Conservation (phyloP, 2,888 invertebrate species). For the Zaprionus bogoriensis region DNA sequence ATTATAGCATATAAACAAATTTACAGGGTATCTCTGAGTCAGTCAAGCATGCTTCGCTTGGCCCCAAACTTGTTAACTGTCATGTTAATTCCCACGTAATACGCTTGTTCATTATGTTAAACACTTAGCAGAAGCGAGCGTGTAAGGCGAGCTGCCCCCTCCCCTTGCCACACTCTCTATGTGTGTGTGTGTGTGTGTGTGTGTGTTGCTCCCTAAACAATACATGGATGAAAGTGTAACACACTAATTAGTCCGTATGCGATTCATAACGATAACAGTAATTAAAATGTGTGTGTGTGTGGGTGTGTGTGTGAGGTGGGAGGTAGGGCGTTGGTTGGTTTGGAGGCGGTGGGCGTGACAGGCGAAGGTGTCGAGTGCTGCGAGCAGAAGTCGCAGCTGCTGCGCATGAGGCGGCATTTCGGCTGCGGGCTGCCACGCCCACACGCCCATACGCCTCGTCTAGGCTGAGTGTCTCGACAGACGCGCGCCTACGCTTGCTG, state of each 20-base stretch:
- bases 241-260: conserved; percentile 74
- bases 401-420: conserved; percentile 6
- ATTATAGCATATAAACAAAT: too few relatives aligned
- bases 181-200: conserved; percentile 14
- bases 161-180: not conserved
- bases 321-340: conserved; percentile 2
- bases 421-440: not conserved
- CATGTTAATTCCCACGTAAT: conserved; percentile 73
- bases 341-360: not conserved
- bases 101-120: conserved; percentile 77
- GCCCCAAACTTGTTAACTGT: conserved; percentile 61
- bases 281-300: conserved; percentile 56
- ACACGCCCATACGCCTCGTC: not conserved
- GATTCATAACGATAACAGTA: conserved; percentile 79
- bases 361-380: not conserved
- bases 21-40: too few relatives aligned
- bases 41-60: not conserved
- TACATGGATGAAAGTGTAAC: conserved; percentile 72
- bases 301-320: conserved; percentile 11
- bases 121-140: conserved; percentile 55
- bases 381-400: not conserved
- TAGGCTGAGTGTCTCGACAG: conserved; percentile 1
- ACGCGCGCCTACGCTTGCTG: conserved; percentile 4
- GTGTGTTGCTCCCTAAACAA: conserved; percentile 41
- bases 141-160: conserved; percentile 6